Evolutionary conservation across 37 sponge, comb jelly and placozoan species (phyloP).

Genomic region (Mnemiopsis leidyi): DNA sequence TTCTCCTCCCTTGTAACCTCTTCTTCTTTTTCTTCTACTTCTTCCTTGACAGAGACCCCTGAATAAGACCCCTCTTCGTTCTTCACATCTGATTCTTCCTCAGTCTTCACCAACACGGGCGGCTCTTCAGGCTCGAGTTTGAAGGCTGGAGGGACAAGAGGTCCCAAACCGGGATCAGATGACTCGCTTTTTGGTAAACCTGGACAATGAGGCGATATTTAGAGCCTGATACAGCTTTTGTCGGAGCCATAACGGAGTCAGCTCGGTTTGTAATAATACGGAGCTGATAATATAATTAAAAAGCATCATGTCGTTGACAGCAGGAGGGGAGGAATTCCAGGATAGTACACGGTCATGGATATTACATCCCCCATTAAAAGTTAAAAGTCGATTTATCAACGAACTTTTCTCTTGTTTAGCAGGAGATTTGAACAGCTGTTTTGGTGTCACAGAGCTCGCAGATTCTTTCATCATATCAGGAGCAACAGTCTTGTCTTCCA

Average conservation of each 20-base stretch:
- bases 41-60: neutral
- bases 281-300: no score
- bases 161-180: neutral
- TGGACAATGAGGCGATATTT: neutral
- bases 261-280: no score
- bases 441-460: neutral
- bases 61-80: neutral
- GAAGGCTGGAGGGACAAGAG: neutral
- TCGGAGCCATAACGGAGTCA: no score
- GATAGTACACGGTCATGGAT: neutral
- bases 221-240: no score
- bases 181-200: neutral
- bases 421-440: constrained; percentile 37
- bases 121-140: neutral
- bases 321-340: neutral
- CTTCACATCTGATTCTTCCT: neutral
- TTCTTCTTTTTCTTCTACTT: neutral
- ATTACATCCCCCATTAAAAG: neutral
- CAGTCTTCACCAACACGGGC: neutral
- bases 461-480: neutral
- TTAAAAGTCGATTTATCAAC: neutral
- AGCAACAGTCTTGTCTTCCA: neutral
- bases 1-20: neutral
- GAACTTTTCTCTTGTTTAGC: neutral
- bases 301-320: neutral